A percentile compares a stretch with the other conserved stretches of the same genome.
Evolutionary conservation across 2,888 invertebrate genomes (phyloP).

Genomic region (Pollenia amentaria): DNA sequence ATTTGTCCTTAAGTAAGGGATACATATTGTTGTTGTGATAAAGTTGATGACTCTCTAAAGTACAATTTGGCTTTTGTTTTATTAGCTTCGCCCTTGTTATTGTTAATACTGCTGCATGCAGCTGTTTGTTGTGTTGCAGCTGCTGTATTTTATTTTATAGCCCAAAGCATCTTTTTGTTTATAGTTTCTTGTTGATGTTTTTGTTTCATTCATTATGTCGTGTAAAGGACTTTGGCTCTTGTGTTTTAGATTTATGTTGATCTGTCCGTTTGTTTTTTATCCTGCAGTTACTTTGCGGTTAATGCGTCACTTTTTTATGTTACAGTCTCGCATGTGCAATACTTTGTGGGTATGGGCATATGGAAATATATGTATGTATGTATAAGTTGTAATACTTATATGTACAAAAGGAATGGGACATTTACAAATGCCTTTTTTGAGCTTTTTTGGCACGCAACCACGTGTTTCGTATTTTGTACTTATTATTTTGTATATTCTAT

Average conservation of each 20-base stretch:
- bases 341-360: not conserved
- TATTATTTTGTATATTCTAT: not conserved
- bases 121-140: slow-evolving; percentile 33
- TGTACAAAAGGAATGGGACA: too few species aligned
- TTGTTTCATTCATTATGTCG: slow-evolving; percentile 23
- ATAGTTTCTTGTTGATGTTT: slow-evolving; percentile 29
- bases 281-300: slow-evolving; percentile 73
- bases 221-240: slow-evolving; percentile 51
- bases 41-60: slow-evolving; percentile 56
- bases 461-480: slow-evolving; percentile 32
- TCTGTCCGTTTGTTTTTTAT: not conserved
- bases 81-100: slow-evolving; percentile 5
- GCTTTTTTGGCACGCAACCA: slow-evolving; percentile 62
- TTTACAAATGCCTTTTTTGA: not conserved
- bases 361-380: not conserved
- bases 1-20: not conserved
- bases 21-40: not conserved
- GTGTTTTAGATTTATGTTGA: not conserved
- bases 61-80: slow-evolving; percentile 51
- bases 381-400: not conserved
- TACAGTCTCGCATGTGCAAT: slow-evolving; percentile 28
- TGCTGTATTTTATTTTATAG: slow-evolving; percentile 35
- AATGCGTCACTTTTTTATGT: slow-evolving; percentile 71
- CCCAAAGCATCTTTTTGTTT: slow-evolving; percentile 64
- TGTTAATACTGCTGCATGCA: slow-evolving; percentile 1